phyloP scores from a whole-genome alignment of 2,113 vertebrate genomes.

The Bucco capensis region DNA sequence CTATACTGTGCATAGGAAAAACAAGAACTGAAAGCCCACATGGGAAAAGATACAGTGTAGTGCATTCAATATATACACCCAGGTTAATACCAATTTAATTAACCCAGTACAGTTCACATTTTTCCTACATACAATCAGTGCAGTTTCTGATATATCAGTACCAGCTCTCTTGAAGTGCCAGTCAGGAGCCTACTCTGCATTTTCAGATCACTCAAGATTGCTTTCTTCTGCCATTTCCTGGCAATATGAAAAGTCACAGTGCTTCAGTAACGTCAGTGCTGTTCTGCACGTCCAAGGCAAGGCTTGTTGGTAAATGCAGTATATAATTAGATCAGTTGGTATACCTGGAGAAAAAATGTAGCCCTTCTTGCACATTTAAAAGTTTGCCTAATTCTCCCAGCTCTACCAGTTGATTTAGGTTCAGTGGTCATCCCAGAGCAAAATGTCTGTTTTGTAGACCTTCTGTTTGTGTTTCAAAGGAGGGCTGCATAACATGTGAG shows the following conservation, averaged over 20 bases:
- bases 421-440: background rate
- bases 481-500: background rate
- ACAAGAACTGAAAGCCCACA: background rate
- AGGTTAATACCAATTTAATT: background rate
- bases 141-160: background rate
- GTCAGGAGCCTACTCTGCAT: background rate
- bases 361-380: background rate
- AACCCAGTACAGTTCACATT: background rate
- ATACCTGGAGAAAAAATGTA: background rate
- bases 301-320: background rate
- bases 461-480: background rate
- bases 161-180: background rate
- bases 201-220: background rate
- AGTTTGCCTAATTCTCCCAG: background rate
- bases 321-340: background rate
- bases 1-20: background rate
- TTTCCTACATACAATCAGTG: background rate
- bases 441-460: background rate
- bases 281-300: background rate
- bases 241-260: background rate
- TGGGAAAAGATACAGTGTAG: background rate
- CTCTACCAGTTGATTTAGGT: background rate
- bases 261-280: background rate
- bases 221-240: slow-evolving; percentile 62
- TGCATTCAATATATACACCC: background rate